Evolutionary conservation across 2,113 vertebrate genomes (phyloP), one percentile per base, ranked within the genome.

Genomic region (Morone saxatilis): DNA sequence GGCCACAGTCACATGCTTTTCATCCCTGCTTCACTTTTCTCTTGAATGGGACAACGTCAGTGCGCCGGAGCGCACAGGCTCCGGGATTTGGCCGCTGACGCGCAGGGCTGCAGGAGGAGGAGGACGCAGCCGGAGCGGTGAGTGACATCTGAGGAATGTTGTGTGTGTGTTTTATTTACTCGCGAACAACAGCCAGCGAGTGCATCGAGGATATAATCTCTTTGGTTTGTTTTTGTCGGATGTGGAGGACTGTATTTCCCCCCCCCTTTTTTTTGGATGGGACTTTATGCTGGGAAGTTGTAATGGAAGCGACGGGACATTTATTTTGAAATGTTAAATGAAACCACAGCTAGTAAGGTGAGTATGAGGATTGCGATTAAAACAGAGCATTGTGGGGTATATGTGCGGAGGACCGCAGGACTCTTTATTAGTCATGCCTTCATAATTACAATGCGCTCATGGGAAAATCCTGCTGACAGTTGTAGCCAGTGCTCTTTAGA

Each of bases 41-140:
- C 48, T 48, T 89, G 81, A 89, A 87, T 84, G 91, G 91, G 85
- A 81, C 84, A 63, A 71, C 88, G 88, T 87, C 86, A 86, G 80
- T 45, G 89, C 83, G 57, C 65, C 75, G 71, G 65, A 70, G 78
- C 79, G 79, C 84, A 36, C 75, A 7, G 54, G 77, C 48, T 74
- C 36, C 11, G 31, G 78, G 69, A 57, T 84, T 68, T 83, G 89
- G 78, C 80, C 61, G 56, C 85, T 82, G 86, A 93, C 78, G 81
- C 91, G 83, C 82, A 22, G 84, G 72, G 78, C 86, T 76, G 84
- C 85, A 57, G 59, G 69, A 31, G 31, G 31, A 31, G 31, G 31
- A 80, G 84, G 82, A 80, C 78, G 80, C 86, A 71, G 63, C 57
- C 1, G 7, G 36, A 77, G 71, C 57, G 17, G 22, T 0, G 76